Base-by-base conservation (phyloP, 2,113 vertebrate species). In the Thunnus thynnus region DNA sequence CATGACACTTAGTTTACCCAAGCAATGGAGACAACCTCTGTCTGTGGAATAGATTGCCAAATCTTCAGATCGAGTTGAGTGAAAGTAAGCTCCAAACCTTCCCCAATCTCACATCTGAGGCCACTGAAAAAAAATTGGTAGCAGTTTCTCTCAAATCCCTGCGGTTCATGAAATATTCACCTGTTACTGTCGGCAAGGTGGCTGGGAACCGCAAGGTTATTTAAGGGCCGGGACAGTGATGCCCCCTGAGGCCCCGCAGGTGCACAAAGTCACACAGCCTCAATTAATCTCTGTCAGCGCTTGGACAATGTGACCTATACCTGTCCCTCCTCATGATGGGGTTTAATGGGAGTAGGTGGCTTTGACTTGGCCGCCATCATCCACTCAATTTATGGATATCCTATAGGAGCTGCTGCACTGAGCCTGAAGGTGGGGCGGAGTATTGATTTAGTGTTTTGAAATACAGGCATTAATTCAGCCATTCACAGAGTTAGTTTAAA, bases 91-190 rank as follows among this genome's bases (percentile, higher is more conserved):
- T 76, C 62, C 66, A 48, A 67, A 67, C 51, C 55, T 58, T 65
- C 36, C 47, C 17, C 48, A 22, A 32, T 72, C 76, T 78, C 72
- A 66, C 80, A 71, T 84, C 62, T 32, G 27, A 78, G 60, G 55
- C 62, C 62, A 48, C 82, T 76, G 83, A 68, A 12, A 67, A 62
- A 77, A 87, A 85, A 89, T 65, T 52, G 13, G 85, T 60, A 68
- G 58, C 25, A 46, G 61, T 78, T 86, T 73, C 76, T 57, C 58
- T 86, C 47, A 74, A 76, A 79, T 89, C 85, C 73, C 74, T 2
- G 60, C 2, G 27, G 73, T 80, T 89, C 88, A 91, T 93, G 86
- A 92, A 92, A 92, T 91, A 93, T 93, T 93, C 86, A 92, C 87
- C 83, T 83, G 87, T 85, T 81, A 90, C 84, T 58, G 80, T 51